Percentiles rank a stretch among this genome's conserved stretches.
These are phyloP conservation scores for Madoqua kirkii DNA, from an alignment of 2,113 vertebrate species.

Conservation along the genomic window DNA sequence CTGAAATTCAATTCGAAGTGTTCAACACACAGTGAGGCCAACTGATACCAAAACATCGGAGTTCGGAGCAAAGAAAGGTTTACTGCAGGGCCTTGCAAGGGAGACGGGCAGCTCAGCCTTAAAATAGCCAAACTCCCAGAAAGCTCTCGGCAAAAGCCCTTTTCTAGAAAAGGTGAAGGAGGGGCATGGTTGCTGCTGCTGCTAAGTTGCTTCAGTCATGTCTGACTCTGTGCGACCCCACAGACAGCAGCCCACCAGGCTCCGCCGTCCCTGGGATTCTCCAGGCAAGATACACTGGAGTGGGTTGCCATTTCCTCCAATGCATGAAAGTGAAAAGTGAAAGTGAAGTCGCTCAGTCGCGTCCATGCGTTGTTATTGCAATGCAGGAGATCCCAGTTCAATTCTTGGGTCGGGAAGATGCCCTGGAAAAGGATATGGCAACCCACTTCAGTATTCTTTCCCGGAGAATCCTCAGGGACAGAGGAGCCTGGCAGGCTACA, in stretches of 20 bases:
- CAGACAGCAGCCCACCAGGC: accelerated
- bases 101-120: neutral
- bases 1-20: neutral
- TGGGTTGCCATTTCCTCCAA: too few relatives aligned
- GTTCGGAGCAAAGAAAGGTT: neutral
- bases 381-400: neutral
- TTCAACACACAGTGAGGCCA: neutral
- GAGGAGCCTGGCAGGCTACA: neutral
- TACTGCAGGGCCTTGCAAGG: neutral
- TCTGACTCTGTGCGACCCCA: neutral
- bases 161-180: neutral
- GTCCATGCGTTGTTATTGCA: neutral
- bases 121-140: neutral
- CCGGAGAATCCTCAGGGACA: neutral
- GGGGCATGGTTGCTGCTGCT: neutral
- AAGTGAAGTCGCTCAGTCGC: accelerated
- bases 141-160: neutral
- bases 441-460: neutral
- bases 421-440: neutral
- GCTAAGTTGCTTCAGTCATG: neutral
- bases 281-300: too few relatives aligned
- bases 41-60: neutral
- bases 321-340: too few relatives aligned
- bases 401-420: neutral
- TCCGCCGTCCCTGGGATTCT: accelerated